These are phyloP conservation scores for Helogale parvula DNA, from an alignment of 2,113 vertebrate species.

Conservation along the genomic window DNA sequence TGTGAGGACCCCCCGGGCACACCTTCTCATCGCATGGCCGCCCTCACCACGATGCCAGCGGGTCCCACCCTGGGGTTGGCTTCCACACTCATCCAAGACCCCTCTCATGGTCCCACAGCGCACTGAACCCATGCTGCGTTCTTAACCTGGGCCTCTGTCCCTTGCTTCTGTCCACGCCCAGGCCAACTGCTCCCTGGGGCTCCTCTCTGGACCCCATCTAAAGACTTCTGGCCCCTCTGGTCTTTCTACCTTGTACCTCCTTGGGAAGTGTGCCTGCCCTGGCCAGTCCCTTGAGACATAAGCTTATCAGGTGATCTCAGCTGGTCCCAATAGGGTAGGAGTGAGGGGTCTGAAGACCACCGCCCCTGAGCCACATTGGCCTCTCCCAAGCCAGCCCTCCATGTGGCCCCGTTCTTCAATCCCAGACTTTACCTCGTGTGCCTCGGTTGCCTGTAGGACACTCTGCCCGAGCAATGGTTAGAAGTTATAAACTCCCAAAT, in stretches of 20 bases:
- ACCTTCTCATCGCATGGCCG: not conserved
- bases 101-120: fast-evolving
- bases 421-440: not conserved
- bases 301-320: not conserved
- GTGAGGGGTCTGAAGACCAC: not conserved
- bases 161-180: not conserved
- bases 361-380: not conserved
- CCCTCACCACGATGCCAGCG: not conserved
- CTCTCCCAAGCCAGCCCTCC: not conserved
- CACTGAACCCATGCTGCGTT: fast-evolving
- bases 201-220: fast-evolving
- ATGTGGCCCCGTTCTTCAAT: fast-evolving
- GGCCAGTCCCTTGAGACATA: not conserved
- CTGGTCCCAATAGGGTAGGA: not conserved
- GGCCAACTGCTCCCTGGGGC: not conserved
- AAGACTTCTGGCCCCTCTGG: not conserved
- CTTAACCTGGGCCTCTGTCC: not conserved
- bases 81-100: fast-evolving
- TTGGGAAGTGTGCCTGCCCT: not conserved
- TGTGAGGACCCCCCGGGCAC: fast-evolving
- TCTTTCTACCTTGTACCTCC: not conserved
- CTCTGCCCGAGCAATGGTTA: not conserved
- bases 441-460: not conserved
- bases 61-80: fast-evolving
- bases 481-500: not conserved